phyloP scores from a whole-genome alignment of 2,888 invertebrate species.

The Hofmannophila pseudospretella region DNA sequence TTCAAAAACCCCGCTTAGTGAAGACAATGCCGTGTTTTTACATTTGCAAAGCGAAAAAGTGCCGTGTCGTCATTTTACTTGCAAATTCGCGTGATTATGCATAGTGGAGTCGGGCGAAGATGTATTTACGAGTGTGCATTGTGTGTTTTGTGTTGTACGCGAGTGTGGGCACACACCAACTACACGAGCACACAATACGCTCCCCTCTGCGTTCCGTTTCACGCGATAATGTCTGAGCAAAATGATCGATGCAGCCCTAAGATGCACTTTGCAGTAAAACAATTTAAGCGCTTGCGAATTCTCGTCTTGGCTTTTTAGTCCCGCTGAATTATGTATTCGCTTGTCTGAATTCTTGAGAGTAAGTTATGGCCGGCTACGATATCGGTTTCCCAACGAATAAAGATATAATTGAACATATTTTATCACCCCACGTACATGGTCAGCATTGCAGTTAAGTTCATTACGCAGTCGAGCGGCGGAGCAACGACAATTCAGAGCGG shows the following conservation, averaged over 20 bases:
- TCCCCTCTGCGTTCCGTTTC: constrained; percentile 33
- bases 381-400: constrained; percentile 24
- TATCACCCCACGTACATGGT: constrained; percentile 44
- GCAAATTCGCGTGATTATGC: constrained; percentile 71
- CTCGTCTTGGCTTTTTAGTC: constrained; percentile 12
- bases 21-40: constrained; percentile 55
- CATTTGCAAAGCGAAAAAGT: constrained; percentile 66
- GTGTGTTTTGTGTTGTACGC: constrained; percentile 53
- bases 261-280: constrained; percentile 40
- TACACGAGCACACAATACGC: constrained; percentile 24
- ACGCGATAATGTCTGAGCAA: constrained; percentile 37
- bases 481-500: constrained; percentile 64
- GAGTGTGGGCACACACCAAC: constrained; percentile 57
- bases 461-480: constrained; percentile 59
- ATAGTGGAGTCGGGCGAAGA: constrained; percentile 58
- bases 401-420: constrained; percentile 45
- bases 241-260: constrained; percentile 49
- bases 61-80: constrained; percentile 65
- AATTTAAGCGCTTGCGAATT: constrained; percentile 25
- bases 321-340: constrained; percentile 13
- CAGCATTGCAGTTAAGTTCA: constrained; percentile 49
- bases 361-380: constrained; percentile 10
- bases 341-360: constrained; percentile 10
- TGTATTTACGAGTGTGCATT: constrained; percentile 66
- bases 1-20: constrained; percentile 33